Evolutionary conservation across 2,888 invertebrate genomes (phyloP).

Genomic region (Leptopilina syphax): DNA sequence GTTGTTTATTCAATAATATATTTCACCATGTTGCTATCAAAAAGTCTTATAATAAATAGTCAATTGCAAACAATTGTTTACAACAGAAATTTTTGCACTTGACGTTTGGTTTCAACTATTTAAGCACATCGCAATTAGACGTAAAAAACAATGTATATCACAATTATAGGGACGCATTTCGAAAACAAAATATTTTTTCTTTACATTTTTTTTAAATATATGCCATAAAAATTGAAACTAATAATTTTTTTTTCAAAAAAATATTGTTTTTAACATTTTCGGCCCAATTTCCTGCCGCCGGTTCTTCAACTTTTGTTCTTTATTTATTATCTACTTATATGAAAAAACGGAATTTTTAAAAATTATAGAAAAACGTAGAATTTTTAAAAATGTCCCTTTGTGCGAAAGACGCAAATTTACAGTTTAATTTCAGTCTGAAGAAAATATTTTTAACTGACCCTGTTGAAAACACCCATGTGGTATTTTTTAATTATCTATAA

Average conservation of each 20-base stretch:
- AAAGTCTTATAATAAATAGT: slow-evolving; percentile 50
- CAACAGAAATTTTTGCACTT: slow-evolving; percentile 10
- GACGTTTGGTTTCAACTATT: slow-evolving; percentile 43
- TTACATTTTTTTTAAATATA: no score
- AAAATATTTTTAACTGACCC: slow-evolving; percentile 15
- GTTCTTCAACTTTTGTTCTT: no score
- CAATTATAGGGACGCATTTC: slow-evolving; percentile 62
- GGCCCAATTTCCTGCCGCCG: no score
- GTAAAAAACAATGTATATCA: slow-evolving; percentile 57
- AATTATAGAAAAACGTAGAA: no score
- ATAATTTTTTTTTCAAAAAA: no score
- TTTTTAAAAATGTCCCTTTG: background rate
- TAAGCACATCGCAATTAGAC: slow-evolving; percentile 53
- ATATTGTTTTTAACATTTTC: no score
- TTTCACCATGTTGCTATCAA: slow-evolving; percentile 59
- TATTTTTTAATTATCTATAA: background rate
- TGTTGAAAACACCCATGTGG: slow-evolving; percentile 26
- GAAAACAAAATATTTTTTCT: no score
- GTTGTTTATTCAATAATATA: slow-evolving; percentile 39
- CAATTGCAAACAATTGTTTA: background rate
- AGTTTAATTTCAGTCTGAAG: slow-evolving; percentile 17
- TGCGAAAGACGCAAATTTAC: background rate
- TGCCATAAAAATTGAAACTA: no score
- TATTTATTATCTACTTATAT: no score
- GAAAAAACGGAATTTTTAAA: no score